phyloP scores from a whole-genome alignment of 2,113 vertebrate genomes.

The Rhinopithecus roxellana region DNA sequence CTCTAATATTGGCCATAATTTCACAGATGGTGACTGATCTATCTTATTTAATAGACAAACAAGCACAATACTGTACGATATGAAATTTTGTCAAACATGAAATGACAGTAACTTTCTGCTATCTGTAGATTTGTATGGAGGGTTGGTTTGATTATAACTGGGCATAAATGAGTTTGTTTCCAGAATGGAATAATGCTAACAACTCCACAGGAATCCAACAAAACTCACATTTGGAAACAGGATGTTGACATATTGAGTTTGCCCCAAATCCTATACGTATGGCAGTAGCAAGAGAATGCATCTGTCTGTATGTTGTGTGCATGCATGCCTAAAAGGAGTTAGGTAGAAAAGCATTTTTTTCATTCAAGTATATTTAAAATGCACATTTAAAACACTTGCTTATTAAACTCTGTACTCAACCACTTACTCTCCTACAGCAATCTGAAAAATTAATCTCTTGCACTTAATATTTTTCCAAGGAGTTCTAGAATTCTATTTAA shows the following conservation, averaged over 20 bases:
- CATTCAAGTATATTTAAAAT: constrained; percentile 6
- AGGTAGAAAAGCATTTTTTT: neutral
- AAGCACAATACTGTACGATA: neutral
- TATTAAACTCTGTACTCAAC: neutral
- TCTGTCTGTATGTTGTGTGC: neutral
- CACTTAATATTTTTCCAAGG: neutral
- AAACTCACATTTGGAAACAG: neutral
- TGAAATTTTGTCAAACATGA: neutral
- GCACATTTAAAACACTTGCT: neutral
- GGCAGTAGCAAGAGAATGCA: neutral
- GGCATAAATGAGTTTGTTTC: neutral
- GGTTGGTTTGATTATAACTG: neutral
- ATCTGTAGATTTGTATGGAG: neutral
- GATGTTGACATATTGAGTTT: neutral
- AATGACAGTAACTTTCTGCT: neutral
- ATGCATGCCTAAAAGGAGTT: neutral
- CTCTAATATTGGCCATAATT: neutral
- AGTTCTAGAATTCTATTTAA: neutral
- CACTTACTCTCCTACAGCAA: neutral
- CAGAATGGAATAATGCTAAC: neutral
- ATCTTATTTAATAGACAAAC: neutral
- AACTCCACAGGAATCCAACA: neutral
- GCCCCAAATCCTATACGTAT: neutral
- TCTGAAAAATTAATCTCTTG: constrained; percentile 11
- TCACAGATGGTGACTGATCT: neutral